Evolutionary conservation across 2,797 vertebrate species (phyloP).

Genomic region (Odontamblyopus lacepedii): DNA sequence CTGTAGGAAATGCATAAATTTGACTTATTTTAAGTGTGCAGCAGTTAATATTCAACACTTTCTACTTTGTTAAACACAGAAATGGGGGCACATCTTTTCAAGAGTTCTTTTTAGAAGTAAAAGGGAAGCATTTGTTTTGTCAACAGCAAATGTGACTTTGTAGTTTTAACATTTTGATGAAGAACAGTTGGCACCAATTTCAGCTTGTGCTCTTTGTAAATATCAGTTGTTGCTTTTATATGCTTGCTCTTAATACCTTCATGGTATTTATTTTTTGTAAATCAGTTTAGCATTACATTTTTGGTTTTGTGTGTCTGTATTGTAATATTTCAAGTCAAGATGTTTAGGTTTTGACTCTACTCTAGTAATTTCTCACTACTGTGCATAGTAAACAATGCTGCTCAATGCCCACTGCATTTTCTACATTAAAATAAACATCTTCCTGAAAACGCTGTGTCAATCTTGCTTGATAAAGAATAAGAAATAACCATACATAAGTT

Average conservation of each 20-base stretch:
- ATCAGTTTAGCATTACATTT: neutral
- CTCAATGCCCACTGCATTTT: neutral
- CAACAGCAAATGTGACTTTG: slow-evolving; percentile 41
- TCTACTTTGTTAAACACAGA: slow-evolving; percentile 64
- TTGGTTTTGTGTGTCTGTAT: neutral
- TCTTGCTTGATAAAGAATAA: slow-evolving; percentile 18
- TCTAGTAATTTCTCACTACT: too few relatives aligned
- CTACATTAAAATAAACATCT: slow-evolving; percentile 1
- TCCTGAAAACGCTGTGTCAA: neutral
- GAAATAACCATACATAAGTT: slow-evolving; percentile 60
- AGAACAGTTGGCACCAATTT: slow-evolving; percentile 44
- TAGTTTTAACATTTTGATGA: slow-evolving; percentile 37
- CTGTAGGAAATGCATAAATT: neutral
- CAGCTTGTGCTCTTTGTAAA: slow-evolving; percentile 58
- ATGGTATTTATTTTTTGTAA: neutral
- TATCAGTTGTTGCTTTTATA: slow-evolving; percentile 38
- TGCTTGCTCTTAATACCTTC: slow-evolving; percentile 28
- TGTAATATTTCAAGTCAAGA: neutral
- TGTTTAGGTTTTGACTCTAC: too few relatives aligned
- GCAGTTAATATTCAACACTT: slow-evolving; percentile 40
- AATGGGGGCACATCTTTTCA: slow-evolving; percentile 61
- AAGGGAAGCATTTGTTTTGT: slow-evolving; percentile 61
- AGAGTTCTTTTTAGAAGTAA: slow-evolving; percentile 60
- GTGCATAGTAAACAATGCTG: neutral
- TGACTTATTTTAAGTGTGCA: slow-evolving; percentile 26